phyloP scores from a whole-genome alignment of 2,113 vertebrate genomes.

The Antennarius striatus region DNA sequence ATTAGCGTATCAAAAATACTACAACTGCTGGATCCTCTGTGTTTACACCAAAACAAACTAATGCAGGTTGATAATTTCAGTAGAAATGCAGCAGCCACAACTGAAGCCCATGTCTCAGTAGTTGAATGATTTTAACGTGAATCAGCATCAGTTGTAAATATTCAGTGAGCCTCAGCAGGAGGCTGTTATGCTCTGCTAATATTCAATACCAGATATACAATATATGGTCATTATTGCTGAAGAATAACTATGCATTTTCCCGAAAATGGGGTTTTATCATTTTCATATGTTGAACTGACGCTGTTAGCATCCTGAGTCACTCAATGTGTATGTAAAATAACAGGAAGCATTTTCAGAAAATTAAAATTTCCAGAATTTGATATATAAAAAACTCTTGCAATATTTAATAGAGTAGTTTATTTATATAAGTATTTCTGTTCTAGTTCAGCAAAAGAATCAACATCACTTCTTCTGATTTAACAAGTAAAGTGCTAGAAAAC shows the following conservation, averaged over 20 bases:
- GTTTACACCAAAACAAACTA: too few species aligned
- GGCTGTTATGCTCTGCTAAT: too few species aligned
- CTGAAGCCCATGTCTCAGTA: too few species aligned
- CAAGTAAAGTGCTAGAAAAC: constrained; percentile 31
- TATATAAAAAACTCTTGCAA: constrained; percentile 30
- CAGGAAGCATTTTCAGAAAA: neutral
- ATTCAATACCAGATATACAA: neutral
- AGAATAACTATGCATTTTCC: too few species aligned
- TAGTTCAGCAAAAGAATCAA: constrained; percentile 20
- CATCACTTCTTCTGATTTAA: constrained; percentile 29
- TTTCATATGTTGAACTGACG: too few species aligned
- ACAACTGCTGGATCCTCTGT: too few species aligned
- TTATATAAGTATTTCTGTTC: constrained; percentile 17
- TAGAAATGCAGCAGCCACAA: too few species aligned
- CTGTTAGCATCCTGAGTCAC: too few species aligned
- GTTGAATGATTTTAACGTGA: neutral
- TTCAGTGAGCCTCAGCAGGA: constrained; percentile 1
- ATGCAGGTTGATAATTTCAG: too few species aligned
- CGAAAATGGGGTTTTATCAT: too few species aligned
- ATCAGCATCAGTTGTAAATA: constrained; percentile 17
- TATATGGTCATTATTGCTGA: neutral
- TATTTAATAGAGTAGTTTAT: constrained; percentile 32
- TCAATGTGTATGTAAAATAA: too few species aligned
- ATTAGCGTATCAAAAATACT: too few species aligned
- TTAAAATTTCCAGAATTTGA: neutral